Base-by-base conservation (phyloP, 2,888 invertebrate genomes). In the Capitulum mitella region DNA sequence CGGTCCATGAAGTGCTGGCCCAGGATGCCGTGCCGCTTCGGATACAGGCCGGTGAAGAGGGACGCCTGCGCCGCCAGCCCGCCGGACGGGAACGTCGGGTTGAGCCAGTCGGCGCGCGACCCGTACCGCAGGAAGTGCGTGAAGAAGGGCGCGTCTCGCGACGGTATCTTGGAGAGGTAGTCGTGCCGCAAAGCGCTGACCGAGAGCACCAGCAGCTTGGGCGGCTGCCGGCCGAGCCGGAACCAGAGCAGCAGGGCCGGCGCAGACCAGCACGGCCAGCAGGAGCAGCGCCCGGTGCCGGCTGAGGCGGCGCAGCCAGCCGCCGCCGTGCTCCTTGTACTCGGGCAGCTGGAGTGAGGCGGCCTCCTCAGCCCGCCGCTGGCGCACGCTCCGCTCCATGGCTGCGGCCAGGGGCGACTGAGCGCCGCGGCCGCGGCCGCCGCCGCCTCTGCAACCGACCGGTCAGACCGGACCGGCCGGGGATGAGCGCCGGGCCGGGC, bases 1-100 rank as follows among this genome's bases (percentile, higher is more conserved):
- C 46, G 43, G 76, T 86, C 85, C 79, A 83, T 85, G 83, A 86
- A 85, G 82, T 84, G 84, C 79, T 86, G 86, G n/a, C 84, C 85
- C 46, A 86, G 82, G 51, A 86, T 84, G 12, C 84, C 85, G 82
- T 86, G 86, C 40, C 79, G 83, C 82, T 85, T 85, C 8, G 85
- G 84, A 81, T 85, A 84, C 26, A 83, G 81, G 37, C 84, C 84
- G 77, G 83, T 83, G 16, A 61, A 75, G 26, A 81, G 82, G 19
- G 84, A 83, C 46, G 84, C 83, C 84, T 84, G 84, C 48, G 83
- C 81, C 14, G 84, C 84, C 80, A 83, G 84, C 37, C 83, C 84
- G 64, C 83, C 75, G 22, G 83, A 81, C 1, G 84, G 84, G 81
- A 84, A 84, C 16, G 84, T 82, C 12, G 84, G 83, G 77, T 83